phyloP scores from a whole-genome alignment of 2,888 invertebrate genomes.

The Phragmatobia fuliginosa region DNA sequence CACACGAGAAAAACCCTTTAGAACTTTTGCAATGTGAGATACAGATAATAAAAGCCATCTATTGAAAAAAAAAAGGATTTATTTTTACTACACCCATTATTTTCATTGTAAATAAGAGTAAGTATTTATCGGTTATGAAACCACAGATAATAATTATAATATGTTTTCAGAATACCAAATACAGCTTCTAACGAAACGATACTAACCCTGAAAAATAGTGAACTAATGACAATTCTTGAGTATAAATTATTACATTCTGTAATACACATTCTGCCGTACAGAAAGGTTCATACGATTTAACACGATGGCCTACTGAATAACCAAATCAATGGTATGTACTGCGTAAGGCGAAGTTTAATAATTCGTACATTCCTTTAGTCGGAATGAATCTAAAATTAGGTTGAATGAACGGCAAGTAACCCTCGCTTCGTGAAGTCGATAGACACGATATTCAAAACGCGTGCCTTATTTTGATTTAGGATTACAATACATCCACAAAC shows the following conservation, averaged over 20 bases:
- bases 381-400: slow-evolving; percentile 25
- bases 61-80: no score
- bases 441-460: slow-evolving; percentile 28
- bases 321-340: background rate
- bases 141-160: background rate
- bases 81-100: no score
- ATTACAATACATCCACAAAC: slow-evolving; percentile 13
- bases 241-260: no score
- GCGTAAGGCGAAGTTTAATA: background rate
- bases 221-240: background rate
- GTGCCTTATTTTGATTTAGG: slow-evolving; percentile 32
- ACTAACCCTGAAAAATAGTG: background rate
- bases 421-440: background rate
- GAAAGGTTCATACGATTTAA: background rate
- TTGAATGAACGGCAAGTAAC: slow-evolving; percentile 17
- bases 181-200: background rate
- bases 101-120: background rate
- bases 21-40: no score
- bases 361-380: background rate
- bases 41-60: background rate
- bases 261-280: background rate
- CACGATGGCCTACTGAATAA: background rate
- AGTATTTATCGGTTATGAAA: background rate
- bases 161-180: background rate
- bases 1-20: no score